Base-by-base conservation (phyloP, 2,888 invertebrate species). In the Orchesella flavescens region DNA sequence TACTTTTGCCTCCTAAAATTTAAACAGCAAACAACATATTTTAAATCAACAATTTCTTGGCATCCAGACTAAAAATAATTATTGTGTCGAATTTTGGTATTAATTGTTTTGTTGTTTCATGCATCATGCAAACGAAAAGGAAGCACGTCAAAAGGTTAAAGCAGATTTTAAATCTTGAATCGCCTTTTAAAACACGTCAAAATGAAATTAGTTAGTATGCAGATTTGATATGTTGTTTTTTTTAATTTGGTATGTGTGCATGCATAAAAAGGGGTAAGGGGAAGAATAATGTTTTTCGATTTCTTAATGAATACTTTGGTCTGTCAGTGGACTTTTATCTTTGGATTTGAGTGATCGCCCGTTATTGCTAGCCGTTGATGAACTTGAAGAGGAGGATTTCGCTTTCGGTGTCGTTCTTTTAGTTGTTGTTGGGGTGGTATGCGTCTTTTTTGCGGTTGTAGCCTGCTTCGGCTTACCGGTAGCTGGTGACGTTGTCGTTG, bases 341-440 rank as follows among this genome's bases (percentile, higher is more conserved):
- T 77, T 59, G 43, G 79, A 72, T 72, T 72, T 79, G 7, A 23
- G 46, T 4, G 78, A 69, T 21, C 81, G 81, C 57, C 81, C 44
- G 68, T 59, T 73, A 73, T 81, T 73, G 49, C 66, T 74, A 53
- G 76, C 43, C 23, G 55, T 19, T 49, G 69, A 49, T 13, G 73
- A 49, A n/a, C 46, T 19, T 19, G 83, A 53, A 15, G 80, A 46
- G 19, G 72, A 69, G 13, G 83, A 74, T 15, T 72, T 61, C 0
- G 84, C 53, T 19, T 65, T 74, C 10, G 72, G 23, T 24, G 44
- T 15, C 19, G 23, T 59, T 19, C 23, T 57, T 53, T 44, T 84
- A 9, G 85, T 83, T 13, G 85, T 71, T 69, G 82, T 23, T 10
- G 78, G 80, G 43, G 87, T 82, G n/a, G 87, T 80, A 46, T 71